Evolutionary conservation across 1,140 invertebrate genomes (phyloP), one percentile per base, ranked within the genome.

Genomic region (Sinella curviseta): DNA sequence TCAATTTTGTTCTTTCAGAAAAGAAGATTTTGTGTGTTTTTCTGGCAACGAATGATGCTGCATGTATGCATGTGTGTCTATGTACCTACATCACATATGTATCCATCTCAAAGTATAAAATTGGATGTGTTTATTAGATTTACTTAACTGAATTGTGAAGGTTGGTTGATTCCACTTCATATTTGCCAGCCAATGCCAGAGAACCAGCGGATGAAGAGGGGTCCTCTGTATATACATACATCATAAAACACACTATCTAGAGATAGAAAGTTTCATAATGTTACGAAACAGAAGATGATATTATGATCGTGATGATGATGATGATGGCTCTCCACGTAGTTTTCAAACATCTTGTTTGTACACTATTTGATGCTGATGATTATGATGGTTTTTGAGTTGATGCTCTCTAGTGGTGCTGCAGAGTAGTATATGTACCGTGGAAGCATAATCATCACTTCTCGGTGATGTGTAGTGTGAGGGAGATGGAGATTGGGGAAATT

Each of bases 91-190:
- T 60, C 24, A n/a, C 57, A 60, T 60, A 60, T 60, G 57, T 16
- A 70, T 33, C 57, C 26, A 65, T 65, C 57, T 65, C 57, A 26
- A 26, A 26, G 65, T 70, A 70, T 70, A 70, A 75, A 74, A 75
- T 75, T 75, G 74, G 74, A 75, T 75, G 74, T 75, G 74, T 75
- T 75, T 75, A 75, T 75, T 75, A 75, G 74, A 75, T 75, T 75
- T 75, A 48, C 34, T 30, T 75, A 75, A 75, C 74, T 75, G 74
- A 26, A 75, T 75, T 75, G 74, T 28, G 39, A 75, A 75, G 74
- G 74, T 75, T 75, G 74, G 74, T 75, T 75, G 74, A 75, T 75
- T 75, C 39, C 74, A 75, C 31, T 36, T 75, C 39, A 54, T 54
- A 17, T 75, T 75, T 33, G 65, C 65, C 24, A 65, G 26, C 57